phyloP scores from a whole-genome alignment of 1,140 invertebrate genomes.

The Caenorhabditis latens region DNA sequence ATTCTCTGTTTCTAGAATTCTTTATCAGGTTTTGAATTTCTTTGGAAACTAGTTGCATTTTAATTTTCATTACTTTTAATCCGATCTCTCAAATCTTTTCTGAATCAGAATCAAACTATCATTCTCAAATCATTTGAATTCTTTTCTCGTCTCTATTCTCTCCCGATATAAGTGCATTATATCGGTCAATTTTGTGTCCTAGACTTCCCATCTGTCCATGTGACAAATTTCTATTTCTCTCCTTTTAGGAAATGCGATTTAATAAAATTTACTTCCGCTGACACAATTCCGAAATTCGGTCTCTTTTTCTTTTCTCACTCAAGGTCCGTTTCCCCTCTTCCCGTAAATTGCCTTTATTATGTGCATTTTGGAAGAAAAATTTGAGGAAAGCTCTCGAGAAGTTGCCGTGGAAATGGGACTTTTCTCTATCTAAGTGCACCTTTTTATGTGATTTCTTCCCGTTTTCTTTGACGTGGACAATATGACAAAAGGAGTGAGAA shows the following conservation, averaged over 20 bases:
- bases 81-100: too few relatives aligned
- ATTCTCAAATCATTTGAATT: too few relatives aligned
- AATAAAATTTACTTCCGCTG: conserved; percentile 46
- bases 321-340: background rate
- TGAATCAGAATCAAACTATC: too few relatives aligned
- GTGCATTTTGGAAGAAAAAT: conserved; percentile 28
- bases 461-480: background rate
- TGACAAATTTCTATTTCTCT: conserved; percentile 47
- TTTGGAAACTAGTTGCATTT: too few relatives aligned
- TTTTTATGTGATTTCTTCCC: conserved; percentile 9
- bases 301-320: background rate
- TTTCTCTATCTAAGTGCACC: background rate
- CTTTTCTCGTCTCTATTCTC: too few relatives aligned
- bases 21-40: too few relatives aligned
- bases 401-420: conserved; percentile 31
- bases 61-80: too few relatives aligned
- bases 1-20: too few relatives aligned
- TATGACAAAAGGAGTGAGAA: background rate
- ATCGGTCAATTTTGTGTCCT: background rate
- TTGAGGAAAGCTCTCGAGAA: background rate
- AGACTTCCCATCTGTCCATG: conserved; percentile 22
- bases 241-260: conserved; percentile 40
- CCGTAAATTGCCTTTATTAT: conserved; percentile 50
- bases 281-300: conserved; percentile 41
- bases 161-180: background rate